phyloP scores from a whole-genome alignment of 2,797 vertebrate genomes.

The Lagorchestes hirsutus region DNA sequence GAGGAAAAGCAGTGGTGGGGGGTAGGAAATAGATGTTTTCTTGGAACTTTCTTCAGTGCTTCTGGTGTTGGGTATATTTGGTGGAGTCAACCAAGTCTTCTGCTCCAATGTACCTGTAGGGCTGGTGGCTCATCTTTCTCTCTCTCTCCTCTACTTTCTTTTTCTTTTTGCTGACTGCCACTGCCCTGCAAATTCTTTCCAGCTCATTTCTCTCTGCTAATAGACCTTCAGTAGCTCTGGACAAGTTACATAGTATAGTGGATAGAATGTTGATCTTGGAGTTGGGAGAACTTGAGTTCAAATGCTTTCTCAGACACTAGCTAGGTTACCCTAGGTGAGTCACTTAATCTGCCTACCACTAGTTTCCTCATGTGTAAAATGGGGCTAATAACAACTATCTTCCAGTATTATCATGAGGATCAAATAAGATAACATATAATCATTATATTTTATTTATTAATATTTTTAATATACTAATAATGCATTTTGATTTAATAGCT shows the following conservation, averaged over 20 bases:
- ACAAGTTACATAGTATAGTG: neutral
- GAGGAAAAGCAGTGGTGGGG: neutral
- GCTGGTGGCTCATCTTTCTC: neutral
- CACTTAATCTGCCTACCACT: neutral
- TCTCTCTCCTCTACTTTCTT: neutral
- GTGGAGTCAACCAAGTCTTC: neutral
- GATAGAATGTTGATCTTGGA: neutral
- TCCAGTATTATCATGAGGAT: neutral
- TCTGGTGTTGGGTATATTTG: neutral
- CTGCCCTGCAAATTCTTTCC: neutral
- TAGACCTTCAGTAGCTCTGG: neutral
- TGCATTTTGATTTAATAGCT: neutral
- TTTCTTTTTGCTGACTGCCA: neutral
- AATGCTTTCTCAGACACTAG: neutral
- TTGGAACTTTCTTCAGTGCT: neutral
- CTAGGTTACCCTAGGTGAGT: neutral
- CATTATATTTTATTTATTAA: neutral
- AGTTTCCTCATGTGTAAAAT: neutral
- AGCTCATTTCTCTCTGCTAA: neutral
- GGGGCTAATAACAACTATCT: neutral
- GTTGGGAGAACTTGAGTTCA: neutral
- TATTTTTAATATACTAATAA: neutral
- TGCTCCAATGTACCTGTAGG: neutral
- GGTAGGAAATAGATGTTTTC: neutral
- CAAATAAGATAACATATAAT: neutral